Conservation (phyloP, 2,888 invertebrate species). For the Acronicta aceris region DNA sequence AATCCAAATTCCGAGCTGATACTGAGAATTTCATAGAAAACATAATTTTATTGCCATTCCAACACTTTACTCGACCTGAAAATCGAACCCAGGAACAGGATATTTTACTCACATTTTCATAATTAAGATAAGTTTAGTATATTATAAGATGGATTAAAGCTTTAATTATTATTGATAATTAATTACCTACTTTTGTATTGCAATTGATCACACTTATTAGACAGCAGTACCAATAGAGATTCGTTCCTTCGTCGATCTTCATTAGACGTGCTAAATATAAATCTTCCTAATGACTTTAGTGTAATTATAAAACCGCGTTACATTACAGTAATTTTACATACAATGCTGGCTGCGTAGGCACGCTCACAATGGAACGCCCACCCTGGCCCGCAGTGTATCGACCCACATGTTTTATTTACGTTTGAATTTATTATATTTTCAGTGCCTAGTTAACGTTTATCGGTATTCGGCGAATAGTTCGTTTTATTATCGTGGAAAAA, state of each 20-base stretch:
- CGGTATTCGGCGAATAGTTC: conserved; percentile 2
- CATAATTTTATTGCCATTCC: no score
- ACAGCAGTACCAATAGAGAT: background rate
- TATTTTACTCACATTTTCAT: no score
- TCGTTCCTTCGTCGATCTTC: background rate
- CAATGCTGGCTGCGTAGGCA: conserved; percentile 10
- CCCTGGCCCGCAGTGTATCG: conserved; percentile 7
- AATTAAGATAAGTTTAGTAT: no score
- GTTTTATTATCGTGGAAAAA: conserved; percentile 15
- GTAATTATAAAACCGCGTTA: background rate
- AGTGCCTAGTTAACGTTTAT: background rate
- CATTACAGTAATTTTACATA: conserved; percentile 8
- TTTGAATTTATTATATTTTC: conserved; percentile 4
- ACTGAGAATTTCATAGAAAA: no score
- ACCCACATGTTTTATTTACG: conserved; percentile 5
- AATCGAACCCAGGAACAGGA: no score
- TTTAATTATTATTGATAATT: no score
- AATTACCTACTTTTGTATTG: no score
- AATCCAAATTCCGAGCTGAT: no score
- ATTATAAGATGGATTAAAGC: no score
- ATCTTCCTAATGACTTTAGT: conserved; percentile 1
- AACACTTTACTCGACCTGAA: no score
- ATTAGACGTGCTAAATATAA: conserved; percentile 5
- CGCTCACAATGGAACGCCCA: conserved; percentile 12
- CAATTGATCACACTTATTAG: no score